Base-by-base conservation (phyloP, 2,888 invertebrate species). In the Plebejus anna region DNA sequence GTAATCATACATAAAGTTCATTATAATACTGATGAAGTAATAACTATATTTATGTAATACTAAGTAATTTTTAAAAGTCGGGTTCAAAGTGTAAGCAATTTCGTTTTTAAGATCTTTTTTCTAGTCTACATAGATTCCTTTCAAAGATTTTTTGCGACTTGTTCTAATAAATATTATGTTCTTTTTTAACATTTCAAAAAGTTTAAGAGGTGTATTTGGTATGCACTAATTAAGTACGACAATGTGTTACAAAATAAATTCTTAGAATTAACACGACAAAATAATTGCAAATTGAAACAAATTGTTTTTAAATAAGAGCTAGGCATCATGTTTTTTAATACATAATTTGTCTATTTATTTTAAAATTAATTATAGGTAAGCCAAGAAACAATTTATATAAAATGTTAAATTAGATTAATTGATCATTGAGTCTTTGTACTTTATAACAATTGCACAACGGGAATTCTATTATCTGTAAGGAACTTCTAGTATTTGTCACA, bases 381-480 rank as follows among this genome's bases (percentile, higher is more conserved):
- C 55, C 51, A 73, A 73, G 51, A 55, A 51, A 32, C 57, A 73
- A 61, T 59, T 66, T 66, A 76, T 75, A 47, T 72, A 59, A 47
- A 66, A 66, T 22, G 70, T 70, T 55, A 76, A 76, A 22, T 75
- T 70, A 75, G 22, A 76, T 22, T 76, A 22, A 22, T 22, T 70
- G 76, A 76, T 71, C 76, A 76, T 78, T 77, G 73, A 77, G 75
- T 78, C 75, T 80, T 79, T 77, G 75, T 79, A 79, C 66, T 76
- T 78, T 76, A 73, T 76, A 75, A 78, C 76, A 77, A 75, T 78
- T 79, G 80, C 80, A 80, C 79, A 78, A 79, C 71, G 78, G 79
- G 78, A 78, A 75, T 79, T 78, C 72, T 75, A 80, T 79, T 80
- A 78, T 76, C 77, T 79, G 75, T 76, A 72, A 76, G 76, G 36